Evolutionary conservation across 2,797 vertebrate species (phyloP), one percentile per base, ranked within the genome.

Genomic region (Pristis pectinata): DNA sequence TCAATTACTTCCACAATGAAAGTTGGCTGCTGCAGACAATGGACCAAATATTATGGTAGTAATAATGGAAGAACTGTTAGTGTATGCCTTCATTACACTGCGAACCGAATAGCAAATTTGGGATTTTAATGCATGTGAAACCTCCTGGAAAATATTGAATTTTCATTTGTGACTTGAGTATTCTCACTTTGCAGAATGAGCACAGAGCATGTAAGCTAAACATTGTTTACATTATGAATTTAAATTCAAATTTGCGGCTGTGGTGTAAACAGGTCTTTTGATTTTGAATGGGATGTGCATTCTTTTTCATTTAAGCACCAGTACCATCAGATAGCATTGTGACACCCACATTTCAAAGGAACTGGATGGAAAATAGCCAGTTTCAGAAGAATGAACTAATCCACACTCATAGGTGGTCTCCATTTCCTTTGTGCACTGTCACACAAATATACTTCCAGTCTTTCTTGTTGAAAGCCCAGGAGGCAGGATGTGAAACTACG

Each of bases 201-300:
- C 7, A 72, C 24, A 34, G 27, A 56, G 27, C 72, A 34, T 74
- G 76, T 70, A 94, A 76, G 41, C 61, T 44, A 1, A 13, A 76
- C 30, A 49, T 44, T 74, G 89, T 92, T 92, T 92, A 67, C 89
- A 41, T 41, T 94, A 76, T 94, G 70, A n/a, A 76, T 76, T 74
- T 44, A 94, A 94, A 94, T 72, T 70, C 41, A 94, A 76, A 94
- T 76, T 74, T 94, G 44, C 70, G 76, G 92, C 70, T 94, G 92
- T 53, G 49, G 41, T 49, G 92, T 56, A 76, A 74, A 94, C 44
- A 94, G 41, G 70, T 11, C 37, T 94, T 94, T 94, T 74, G 92
- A 74, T 30, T 49, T 76, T 94, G 70, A 94, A 76, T 53, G 61
- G 70, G 27, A 94, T 72, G 67, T 94, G 92, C 72, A 76, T 53